Evolutionary conservation across 2,888 invertebrate genomes (phyloP).

Genomic region (Atethmia centrago): DNA sequence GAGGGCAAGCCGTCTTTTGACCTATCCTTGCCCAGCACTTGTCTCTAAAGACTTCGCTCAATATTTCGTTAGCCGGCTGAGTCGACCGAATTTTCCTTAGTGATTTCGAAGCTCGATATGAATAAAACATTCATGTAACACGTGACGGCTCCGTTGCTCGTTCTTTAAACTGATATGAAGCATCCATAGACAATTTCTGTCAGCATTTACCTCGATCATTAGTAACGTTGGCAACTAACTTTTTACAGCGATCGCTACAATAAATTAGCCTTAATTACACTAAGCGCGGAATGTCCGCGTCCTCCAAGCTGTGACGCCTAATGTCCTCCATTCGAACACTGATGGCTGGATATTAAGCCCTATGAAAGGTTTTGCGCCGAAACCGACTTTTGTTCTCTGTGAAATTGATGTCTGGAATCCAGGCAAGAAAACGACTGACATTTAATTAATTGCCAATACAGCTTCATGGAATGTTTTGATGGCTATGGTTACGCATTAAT

Average conservation of each 20-base stretch:
- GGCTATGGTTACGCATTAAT: constrained; percentile 47
- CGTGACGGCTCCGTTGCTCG: not conserved
- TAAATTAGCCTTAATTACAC: constrained; percentile 76
- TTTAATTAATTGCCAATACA: constrained; percentile 66
- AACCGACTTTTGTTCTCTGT: constrained; percentile 74
- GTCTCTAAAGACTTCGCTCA: constrained; percentile 12
- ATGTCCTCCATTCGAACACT: constrained; percentile 67
- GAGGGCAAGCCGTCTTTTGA: constrained; percentile 47
- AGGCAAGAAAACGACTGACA: constrained; percentile 60
- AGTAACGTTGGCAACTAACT: constrained; percentile 35
- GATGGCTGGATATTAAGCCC: constrained; percentile 74
- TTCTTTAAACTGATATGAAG: constrained; percentile 15
- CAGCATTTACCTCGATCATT: constrained; percentile 24
- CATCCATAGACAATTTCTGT: constrained; percentile 17
- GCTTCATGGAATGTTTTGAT: constrained; percentile 55
- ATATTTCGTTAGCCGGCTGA: constrained; percentile 31
- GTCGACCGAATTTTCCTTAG: constrained; percentile 30
- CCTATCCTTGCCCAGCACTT: constrained; percentile 25
- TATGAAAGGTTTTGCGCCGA: constrained; percentile 68
- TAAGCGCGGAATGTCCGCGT: constrained; percentile 68
- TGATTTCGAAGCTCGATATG: constrained; percentile 13
- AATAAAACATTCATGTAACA: constrained; percentile 36
- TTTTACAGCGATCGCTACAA: constrained; percentile 71
- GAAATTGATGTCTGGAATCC: constrained; percentile 68
- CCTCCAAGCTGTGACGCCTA: constrained; percentile 71